Evolutionary conservation across 2,797 vertebrate species (phyloP).

Genomic region (Myotis vivesi): DNA sequence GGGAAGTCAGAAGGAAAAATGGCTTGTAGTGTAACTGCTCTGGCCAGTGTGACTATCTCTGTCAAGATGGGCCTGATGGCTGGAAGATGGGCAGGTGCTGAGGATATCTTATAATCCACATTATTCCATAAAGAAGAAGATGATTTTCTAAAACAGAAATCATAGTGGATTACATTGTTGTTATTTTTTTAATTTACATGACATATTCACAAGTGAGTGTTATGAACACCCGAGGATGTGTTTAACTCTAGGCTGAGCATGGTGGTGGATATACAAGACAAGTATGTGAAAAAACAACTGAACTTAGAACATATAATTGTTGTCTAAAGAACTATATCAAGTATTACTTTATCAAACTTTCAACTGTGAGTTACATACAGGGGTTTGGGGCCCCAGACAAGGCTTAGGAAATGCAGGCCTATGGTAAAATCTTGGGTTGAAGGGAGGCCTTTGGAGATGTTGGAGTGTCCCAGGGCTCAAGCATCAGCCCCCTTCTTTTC

Average conservation of each 20-base stretch:
- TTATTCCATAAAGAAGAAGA: not conserved
- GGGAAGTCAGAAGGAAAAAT: not conserved
- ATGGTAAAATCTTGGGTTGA: not conserved
- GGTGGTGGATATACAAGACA: not conserved
- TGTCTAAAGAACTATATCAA: not conserved
- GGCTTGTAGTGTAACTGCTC: not conserved
- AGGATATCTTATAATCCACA: not conserved
- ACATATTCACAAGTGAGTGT: not conserved
- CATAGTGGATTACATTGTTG: not conserved
- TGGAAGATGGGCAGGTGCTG: not conserved
- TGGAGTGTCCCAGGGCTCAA: not conserved
- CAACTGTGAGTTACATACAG: not conserved
- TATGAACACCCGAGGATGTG: not conserved
- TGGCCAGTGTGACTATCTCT: not conserved
- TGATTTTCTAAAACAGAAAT: conserved; percentile 12
- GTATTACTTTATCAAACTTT: not conserved
- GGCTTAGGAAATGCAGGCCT: not conserved
- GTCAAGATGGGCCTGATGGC: not conserved
- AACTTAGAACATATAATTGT: not conserved
- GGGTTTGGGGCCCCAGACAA: not conserved
- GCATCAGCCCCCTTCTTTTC: not conserved
- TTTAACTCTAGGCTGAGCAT: not conserved
- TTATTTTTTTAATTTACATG: not conserved
- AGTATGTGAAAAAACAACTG: not conserved
- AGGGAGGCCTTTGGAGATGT: not conserved